These are phyloP conservation scores for Edolisoma coerulescens DNA, from an alignment of 2,113 vertebrate genomes.

Conservation along the genomic window DNA sequence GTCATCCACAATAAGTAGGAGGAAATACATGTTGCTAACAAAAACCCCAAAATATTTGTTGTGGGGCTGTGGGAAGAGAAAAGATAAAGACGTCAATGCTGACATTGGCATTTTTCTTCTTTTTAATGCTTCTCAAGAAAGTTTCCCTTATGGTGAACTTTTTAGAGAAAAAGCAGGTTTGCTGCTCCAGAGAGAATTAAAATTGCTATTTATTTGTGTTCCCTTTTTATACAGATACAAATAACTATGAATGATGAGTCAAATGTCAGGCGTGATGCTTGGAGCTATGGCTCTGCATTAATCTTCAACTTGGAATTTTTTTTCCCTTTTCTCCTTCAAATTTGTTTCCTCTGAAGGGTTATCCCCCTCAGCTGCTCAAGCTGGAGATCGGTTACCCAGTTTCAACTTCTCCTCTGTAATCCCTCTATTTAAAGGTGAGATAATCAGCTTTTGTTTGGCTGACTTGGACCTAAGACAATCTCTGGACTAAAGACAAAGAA, in stretches of 20 bases:
- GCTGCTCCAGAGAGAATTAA: background rate
- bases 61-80: background rate
- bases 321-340: background rate
- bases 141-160: background rate
- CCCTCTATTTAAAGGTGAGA: conserved; percentile 73
- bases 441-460: conserved; percentile 67
- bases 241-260: background rate
- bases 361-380: background rate
- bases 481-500: conserved; percentile 60
- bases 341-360: background rate
- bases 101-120: background rate
- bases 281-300: background rate
- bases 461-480: conserved; percentile 70
- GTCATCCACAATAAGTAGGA: background rate
- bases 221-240: background rate
- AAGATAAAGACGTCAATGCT: background rate
- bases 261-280: background rate
- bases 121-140: background rate
- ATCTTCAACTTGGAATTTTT: background rate
- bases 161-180: background rate
- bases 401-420: conserved; percentile 38
- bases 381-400: background rate
- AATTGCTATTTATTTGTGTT: background rate
- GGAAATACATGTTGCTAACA: background rate
- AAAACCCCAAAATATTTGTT: background rate